Base-by-base conservation (phyloP, 2,888 invertebrate species). In the Eurytoma adleriae region DNA sequence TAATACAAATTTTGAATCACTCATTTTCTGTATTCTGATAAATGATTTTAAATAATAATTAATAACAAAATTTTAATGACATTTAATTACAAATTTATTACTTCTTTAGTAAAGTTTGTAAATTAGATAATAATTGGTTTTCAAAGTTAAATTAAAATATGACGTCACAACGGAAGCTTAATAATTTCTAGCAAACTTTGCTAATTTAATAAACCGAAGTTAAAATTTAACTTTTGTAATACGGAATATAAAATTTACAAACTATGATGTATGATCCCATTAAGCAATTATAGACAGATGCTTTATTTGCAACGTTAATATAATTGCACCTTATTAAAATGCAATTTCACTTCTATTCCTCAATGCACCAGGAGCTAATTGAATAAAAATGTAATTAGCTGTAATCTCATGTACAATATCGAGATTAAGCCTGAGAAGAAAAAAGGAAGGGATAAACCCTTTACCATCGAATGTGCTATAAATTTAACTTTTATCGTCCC, bases 61-160 rank as follows among this genome's bases (percentile, higher is more conserved):
- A 77, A 73, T 77, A 80, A 62, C 40, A 7, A 10, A 72, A 73
- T 77, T 69, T 73, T 20, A 30, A 48, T 64, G 20, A 40, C 66
- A 75, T 78, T 72, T 52, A 69, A 81, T 78, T 56, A 67, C 57
- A 62, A 75, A 78, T 75, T 73, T 71, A 81, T 78, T 71, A 61
- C 66, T 75, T 68, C 78, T 74, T 75, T 64, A 74, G 75, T 75
- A 78, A 40, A 78, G 61, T 81, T 81, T 61, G 71, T 64, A 75
- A 78, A 81, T 78, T 75, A 75, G 78, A 76, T 79, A 73, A 69
- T 82, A 79, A 82, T 76, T 66, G 72, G 68, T 79, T 81, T 81
- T 40, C 69, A 81, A 79, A 76, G 79, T 81, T 68, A 78, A 81
- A 76, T 72, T 12, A 76, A 76, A 69, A 69, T 69, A 59, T 72